Base-by-base conservation (phyloP, 2,113 vertebrate species). In the Lichenostomus cassidix region DNA sequence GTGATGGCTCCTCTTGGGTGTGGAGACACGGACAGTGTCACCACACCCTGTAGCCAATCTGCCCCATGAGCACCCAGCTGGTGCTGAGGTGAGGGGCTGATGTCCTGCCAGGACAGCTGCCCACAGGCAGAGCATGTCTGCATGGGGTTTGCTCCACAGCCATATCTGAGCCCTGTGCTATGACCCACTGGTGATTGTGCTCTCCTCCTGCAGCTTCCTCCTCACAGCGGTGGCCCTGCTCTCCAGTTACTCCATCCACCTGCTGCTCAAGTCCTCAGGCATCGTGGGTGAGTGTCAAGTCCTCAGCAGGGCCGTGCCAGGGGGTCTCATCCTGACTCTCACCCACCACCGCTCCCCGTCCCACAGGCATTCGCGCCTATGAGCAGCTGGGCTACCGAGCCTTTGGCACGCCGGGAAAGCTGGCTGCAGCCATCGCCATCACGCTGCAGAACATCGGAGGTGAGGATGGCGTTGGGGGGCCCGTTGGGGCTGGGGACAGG, bases 371-470 rank as follows among this genome's bases (percentile, higher is more conserved):
- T 88, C 98, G 99, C 0, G 99, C 99, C 86, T 99, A 99, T 1
- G 99, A 99, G 90, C 98, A 99, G 97, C 97, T 99, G 95, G 99
- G 99, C 37, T 98, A 98, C 92, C 98, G 99, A 74, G 99, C 99
- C 63, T 99, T 99, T 3, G 99, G 99, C 83, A 99, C 98, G 2
- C 98, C 99, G 0, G 99, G 99, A 27, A 99, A 99, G 97, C 96
- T 99, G 98, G 99, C 98, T 0, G 99, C 99, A 1, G 99, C 99
- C 17, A 96, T 99, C 1, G 99, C 99, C 44, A 99, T 99, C 96
- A 99, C 98, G 0, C 97, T 99, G 69, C 99, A 99, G 98, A 99
- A 99, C 93, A 99, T 99, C 0, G 99, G 99, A 98, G 99, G 99
- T 99, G 91, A 97, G 97, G 17, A 13, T 0, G 3, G 55, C 2